Evolutionary conservation across 2,113 vertebrate species (phyloP).

Genomic region (Cyprichromis sp.): DNA sequence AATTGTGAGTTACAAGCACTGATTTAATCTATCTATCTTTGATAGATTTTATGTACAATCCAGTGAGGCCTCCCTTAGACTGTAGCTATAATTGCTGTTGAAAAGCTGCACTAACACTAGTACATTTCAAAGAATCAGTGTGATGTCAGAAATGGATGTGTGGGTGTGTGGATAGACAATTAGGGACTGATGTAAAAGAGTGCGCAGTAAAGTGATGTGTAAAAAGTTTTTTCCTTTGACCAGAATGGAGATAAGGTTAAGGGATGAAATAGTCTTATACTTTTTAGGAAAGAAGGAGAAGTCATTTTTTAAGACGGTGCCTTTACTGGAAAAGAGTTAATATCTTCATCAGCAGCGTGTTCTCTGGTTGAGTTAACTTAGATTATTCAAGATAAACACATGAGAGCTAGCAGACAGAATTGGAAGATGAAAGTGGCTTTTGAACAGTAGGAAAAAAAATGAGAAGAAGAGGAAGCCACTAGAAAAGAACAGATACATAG

Average conservation of each 20-base stretch:
- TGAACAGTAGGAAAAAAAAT: neutral
- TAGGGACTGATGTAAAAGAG: neutral
- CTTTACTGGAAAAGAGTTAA: neutral
- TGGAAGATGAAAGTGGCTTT: neutral
- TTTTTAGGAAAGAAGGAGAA: neutral
- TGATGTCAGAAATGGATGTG: neutral
- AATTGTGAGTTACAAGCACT: neutral
- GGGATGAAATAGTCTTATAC: neutral
- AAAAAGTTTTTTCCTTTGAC: neutral
- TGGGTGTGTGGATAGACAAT: neutral
- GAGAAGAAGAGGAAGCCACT: neutral
- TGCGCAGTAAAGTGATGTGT: neutral
- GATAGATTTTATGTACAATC: neutral
- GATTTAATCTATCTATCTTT: neutral
- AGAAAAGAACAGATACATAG: neutral
- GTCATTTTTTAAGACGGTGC: neutral
- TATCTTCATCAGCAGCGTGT: neutral
- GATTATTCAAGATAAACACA: neutral
- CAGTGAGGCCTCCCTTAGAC: neutral
- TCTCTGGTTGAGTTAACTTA: neutral
- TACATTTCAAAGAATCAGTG: neutral
- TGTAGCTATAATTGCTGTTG: neutral
- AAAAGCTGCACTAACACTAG: neutral
- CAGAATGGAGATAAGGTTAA: neutral
- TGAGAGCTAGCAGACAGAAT: neutral